These are phyloP conservation scores for Bufotes viridis DNA, from an alignment of 2,797 vertebrate species.

Conservation along the genomic window DNA sequence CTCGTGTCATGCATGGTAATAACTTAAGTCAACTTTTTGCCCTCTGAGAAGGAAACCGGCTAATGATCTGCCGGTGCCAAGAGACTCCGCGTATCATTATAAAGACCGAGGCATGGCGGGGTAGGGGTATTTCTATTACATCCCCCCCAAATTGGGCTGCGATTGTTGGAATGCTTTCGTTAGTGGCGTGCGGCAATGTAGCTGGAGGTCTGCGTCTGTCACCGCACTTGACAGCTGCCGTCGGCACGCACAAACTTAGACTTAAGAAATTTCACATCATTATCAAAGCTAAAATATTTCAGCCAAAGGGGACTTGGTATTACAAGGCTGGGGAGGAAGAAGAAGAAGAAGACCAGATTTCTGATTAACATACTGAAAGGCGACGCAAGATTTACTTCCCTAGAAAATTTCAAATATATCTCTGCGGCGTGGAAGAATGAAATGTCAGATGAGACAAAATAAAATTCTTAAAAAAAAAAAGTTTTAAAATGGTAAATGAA, in stretches of 20 bases:
- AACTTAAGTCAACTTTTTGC: slow-evolving; percentile 65
- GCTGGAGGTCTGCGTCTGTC: slow-evolving; percentile 84
- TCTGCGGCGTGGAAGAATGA: neutral
- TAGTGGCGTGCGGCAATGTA: slow-evolving; percentile 82
- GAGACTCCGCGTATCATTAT: slow-evolving; percentile 67
- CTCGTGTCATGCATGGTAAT: slow-evolving; percentile 65
- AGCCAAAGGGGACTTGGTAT: slow-evolving; percentile 88
- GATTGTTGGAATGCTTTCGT: slow-evolving; percentile 79
- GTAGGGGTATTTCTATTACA: slow-evolving; percentile 79
- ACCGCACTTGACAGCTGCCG: slow-evolving; percentile 93
- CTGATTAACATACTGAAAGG: slow-evolving; percentile 95
- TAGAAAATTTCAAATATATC: neutral
- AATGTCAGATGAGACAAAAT: neutral
- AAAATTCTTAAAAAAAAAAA: neutral
- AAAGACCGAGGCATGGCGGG: slow-evolving; percentile 75
- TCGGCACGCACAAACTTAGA: slow-evolving; percentile 89
- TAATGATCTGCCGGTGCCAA: slow-evolving; percentile 69
- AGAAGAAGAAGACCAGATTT: slow-evolving; percentile 84
- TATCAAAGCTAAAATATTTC: slow-evolving; percentile 89
- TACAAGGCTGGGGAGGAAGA: slow-evolving; percentile 75
- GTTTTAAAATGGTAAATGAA: neutral
- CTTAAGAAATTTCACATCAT: slow-evolving; percentile 97
- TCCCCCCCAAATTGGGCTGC: slow-evolving; percentile 73
- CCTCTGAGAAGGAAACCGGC: slow-evolving; percentile 67
- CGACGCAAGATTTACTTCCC: slow-evolving; percentile 78